Conservation (phyloP, 92 coral and sea anemone genomes). For the Parazoanthus atlanticus region DNA sequence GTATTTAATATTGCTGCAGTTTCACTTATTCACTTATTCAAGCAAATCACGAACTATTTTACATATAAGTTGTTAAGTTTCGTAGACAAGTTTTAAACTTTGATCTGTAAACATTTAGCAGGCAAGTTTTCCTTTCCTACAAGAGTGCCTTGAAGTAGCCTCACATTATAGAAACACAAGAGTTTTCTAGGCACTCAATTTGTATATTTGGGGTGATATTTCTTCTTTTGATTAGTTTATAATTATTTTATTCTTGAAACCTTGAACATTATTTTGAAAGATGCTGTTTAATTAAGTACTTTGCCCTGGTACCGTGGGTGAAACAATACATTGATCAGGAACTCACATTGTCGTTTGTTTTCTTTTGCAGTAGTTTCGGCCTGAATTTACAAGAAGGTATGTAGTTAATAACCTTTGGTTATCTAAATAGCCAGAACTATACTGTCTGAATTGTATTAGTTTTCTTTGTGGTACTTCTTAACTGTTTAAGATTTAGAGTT, state of each 20-base stretch:
- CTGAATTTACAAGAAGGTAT: conserved; percentile 38
- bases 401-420: not conserved
- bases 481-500: not conserved
- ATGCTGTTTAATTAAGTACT: not conserved
- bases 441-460: no score
- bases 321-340: conserved; percentile 19
- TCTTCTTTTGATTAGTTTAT: no score
- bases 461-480: no score
- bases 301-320: not conserved
- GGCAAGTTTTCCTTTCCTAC: not conserved
- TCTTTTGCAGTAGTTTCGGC: conserved; percentile 28
- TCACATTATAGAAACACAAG: not conserved
- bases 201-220: no score
- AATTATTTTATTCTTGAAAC: not conserved
- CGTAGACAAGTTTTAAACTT: not conserved
- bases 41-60: not conserved
- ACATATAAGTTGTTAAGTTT: not conserved
- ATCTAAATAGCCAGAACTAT: no score
- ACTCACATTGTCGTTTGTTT: not conserved
- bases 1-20: not conserved
- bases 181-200: not conserved
- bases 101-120: not conserved
- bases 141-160: no score
- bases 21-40: not conserved
- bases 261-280: not conserved